Conservation (phyloP, 2,797 vertebrate genomes). For the Alfaro cultratus region DNA sequence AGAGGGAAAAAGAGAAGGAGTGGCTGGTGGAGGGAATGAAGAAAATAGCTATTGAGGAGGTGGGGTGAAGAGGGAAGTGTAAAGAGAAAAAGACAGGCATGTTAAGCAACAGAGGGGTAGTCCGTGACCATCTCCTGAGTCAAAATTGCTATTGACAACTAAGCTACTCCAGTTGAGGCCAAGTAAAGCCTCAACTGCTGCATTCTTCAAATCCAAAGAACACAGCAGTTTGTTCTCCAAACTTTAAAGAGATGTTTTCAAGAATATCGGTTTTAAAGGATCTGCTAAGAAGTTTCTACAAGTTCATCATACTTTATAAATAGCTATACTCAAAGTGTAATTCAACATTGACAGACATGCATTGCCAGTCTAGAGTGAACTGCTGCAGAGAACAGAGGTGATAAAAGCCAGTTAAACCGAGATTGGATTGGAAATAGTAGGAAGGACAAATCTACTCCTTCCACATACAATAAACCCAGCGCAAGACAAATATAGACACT, state of each 20-base stretch:
- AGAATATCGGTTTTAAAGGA: constrained; percentile 12
- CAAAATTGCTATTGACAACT: constrained; percentile 57
- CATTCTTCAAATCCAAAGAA: constrained; percentile 25
- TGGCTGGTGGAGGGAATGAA: constrained; percentile 34
- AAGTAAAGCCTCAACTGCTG: constrained; percentile 35
- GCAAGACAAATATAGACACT: constrained; percentile 77
- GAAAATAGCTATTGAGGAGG: constrained; percentile 27
- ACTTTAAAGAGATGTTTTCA: neutral
- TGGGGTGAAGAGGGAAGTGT: constrained; percentile 9
- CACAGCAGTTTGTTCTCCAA: neutral
- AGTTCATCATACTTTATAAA: constrained; percentile 1
- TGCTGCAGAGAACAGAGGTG: constrained; percentile 17
- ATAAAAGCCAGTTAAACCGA: constrained; percentile 46
- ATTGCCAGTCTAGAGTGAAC: constrained; percentile 9
- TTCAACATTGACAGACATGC: constrained; percentile 20
- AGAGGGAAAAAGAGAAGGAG: constrained; percentile 41
- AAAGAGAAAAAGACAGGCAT: constrained; percentile 50
- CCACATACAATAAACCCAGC: constrained; percentile 47
- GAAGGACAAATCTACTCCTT: constrained; percentile 37
- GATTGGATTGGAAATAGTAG: constrained; percentile 44
- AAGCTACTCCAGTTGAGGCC: constrained; percentile 54
- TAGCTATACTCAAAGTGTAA: neutral
- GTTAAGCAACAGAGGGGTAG: constrained; percentile 35
- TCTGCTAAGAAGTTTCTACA: constrained; percentile 6
- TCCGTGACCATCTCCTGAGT: constrained; percentile 45